Evolutionary conservation across 1,140 invertebrate species (phyloP).

Genomic region (Drosophila arawakana): DNA sequence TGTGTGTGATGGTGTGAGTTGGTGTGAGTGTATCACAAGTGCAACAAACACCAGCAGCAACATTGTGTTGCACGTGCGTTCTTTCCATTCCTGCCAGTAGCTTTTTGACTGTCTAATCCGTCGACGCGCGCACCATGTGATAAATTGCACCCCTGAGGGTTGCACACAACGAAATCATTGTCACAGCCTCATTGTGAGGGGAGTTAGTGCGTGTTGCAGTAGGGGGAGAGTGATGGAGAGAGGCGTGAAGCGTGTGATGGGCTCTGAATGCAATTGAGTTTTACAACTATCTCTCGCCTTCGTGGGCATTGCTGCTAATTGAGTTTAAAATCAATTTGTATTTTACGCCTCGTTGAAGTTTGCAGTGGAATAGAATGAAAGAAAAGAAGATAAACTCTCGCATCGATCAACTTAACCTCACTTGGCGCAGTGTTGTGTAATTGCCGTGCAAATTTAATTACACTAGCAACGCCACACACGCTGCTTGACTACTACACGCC

Average conservation of each 20-base stretch:
- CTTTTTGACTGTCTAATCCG: slow-evolving; percentile 84
- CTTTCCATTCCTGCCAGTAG: slow-evolving; percentile 23
- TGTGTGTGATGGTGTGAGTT: slow-evolving; percentile 12
- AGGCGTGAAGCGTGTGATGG: not conserved
- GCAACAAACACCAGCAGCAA: slow-evolving; percentile 20
- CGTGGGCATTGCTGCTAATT: slow-evolving; percentile 77
- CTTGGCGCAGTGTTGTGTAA: slow-evolving; percentile 64
- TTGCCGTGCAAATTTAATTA: slow-evolving; percentile 85
- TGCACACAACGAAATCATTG: slow-evolving; percentile 73
- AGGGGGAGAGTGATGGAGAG: not conserved
- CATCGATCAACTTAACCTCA: slow-evolving; percentile 29
- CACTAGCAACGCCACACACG: slow-evolving; percentile 48
- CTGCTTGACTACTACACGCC: slow-evolving; percentile 28
- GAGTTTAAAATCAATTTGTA: slow-evolving; percentile 85
- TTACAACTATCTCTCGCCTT: slow-evolving; percentile 22
- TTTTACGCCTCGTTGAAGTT: slow-evolving; percentile 48
- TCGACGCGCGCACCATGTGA: slow-evolving; percentile 67
- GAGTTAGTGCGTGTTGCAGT: not conserved
- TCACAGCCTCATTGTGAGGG: slow-evolving; percentile 41
- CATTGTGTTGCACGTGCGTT: slow-evolving; percentile 58
- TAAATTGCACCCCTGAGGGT: slow-evolving; percentile 84
- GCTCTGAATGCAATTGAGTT: slow-evolving; percentile 15
- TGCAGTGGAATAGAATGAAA: not conserved
- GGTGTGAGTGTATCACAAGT: slow-evolving; percentile 42
- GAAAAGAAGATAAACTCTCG: not conserved